Percentiles rank a stretch among this genome's conserved stretches.
Conservation (phyloP, 2,113 vertebrate genomes). For the Cottus gobio region DNA sequence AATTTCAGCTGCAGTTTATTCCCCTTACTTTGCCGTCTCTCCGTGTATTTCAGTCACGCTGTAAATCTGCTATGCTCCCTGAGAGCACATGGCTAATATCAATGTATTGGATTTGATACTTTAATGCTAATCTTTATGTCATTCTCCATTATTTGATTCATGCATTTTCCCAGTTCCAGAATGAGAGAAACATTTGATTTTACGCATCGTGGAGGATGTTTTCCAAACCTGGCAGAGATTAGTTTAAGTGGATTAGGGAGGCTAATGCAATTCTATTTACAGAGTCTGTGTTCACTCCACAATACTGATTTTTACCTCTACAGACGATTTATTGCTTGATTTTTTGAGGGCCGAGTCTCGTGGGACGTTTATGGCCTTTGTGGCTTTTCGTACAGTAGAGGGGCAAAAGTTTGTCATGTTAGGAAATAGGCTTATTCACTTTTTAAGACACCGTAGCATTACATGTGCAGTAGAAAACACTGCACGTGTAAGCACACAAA, state of each 20-base stretch:
- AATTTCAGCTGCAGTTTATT: not conserved
- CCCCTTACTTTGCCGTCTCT: not conserved
- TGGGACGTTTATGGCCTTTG: not conserved
- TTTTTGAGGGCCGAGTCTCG: not conserved
- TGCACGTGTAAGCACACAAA: not conserved
- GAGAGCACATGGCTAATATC: not conserved
- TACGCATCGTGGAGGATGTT: not conserved
- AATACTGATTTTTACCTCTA: not conserved
- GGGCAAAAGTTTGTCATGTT: not conserved
- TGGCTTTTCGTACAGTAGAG: not conserved
- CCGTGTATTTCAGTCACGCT: accelerated
- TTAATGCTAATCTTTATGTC: too few species aligned
- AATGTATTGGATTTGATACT: not conserved
- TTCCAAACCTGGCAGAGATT: slow-evolving; percentile 55
- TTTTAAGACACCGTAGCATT: not conserved
- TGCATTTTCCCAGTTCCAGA: not conserved
- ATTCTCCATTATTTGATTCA: not conserved
- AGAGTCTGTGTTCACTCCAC: slow-evolving; percentile 22
- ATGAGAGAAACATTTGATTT: slow-evolving; percentile 31
- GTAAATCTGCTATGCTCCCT: not conserved
- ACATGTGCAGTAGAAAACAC: not conserved
- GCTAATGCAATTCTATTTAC: slow-evolving; percentile 45
- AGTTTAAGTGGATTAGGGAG: slow-evolving; percentile 66
- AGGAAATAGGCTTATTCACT: not conserved
- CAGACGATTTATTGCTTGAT: not conserved